These are phyloP conservation scores for Anagyrus pseudococci DNA, from an alignment of 2,888 invertebrate genomes.

Conservation along the genomic window DNA sequence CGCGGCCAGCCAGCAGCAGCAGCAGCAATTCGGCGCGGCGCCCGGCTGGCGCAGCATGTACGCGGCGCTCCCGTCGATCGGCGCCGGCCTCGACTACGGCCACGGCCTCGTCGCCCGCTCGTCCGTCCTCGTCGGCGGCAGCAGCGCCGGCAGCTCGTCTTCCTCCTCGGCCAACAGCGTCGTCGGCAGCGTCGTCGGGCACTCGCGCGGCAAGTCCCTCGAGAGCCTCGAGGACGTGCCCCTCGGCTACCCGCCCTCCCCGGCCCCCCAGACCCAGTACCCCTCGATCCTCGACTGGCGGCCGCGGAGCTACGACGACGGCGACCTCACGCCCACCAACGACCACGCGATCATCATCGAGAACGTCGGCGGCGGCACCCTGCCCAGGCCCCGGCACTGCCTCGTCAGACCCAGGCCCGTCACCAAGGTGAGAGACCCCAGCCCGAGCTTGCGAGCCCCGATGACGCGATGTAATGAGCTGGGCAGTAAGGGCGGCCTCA, in stretches of 20 bases:
- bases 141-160: slow-evolving; percentile 33
- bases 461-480: no score
- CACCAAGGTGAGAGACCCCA: slow-evolving; percentile 68
- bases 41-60: slow-evolving; percentile 60
- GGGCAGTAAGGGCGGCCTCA: background rate
- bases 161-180: slow-evolving; percentile 20
- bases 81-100: slow-evolving; percentile 50
- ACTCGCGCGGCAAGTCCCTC: slow-evolving; percentile 80
- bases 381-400: slow-evolving; percentile 81
- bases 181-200: slow-evolving; percentile 39
- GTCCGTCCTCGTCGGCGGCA: slow-evolving; percentile 27
- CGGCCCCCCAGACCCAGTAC: slow-evolving; percentile 50
- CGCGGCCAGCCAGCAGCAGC: slow-evolving; percentile 38
- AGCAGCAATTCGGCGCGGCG: slow-evolving; percentile 38
- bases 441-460: no score
- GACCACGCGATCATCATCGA: slow-evolving; percentile 69
- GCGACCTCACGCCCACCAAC: slow-evolving; percentile 89
- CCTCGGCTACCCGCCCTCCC: slow-evolving; percentile 57
- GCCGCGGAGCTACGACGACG: slow-evolving; percentile 82
- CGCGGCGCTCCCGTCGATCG: slow-evolving; percentile 56
- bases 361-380: slow-evolving; percentile 78
- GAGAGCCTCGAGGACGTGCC: slow-evolving; percentile 83
- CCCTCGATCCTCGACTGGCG: slow-evolving; percentile 67
- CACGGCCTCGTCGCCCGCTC: no score
- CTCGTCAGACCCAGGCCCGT: slow-evolving; percentile 82